A percentile compares a stretch with the other conserved stretches of the same genome.
Evolutionary conservation across 2,888 invertebrate genomes (phyloP).

Genomic region (Axea sp.): DNA sequence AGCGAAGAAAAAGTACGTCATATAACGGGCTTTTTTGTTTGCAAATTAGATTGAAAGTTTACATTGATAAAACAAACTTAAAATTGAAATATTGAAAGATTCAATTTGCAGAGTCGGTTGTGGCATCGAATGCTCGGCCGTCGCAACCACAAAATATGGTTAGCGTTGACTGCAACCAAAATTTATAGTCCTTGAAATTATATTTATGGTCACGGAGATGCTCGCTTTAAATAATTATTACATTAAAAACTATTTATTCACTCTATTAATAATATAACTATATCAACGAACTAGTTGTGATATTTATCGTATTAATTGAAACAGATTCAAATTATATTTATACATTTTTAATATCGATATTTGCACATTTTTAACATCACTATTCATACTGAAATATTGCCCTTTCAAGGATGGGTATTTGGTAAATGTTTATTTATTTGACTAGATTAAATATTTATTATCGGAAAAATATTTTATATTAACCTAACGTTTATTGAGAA

Average conservation of each 20-base stretch:
- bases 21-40: conserved; percentile 10
- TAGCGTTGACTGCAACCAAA: conserved; percentile 21
- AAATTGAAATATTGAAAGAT: conserved; percentile 52
- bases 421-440: too few relatives aligned
- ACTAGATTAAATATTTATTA: too few relatives aligned
- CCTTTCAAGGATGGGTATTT: too few relatives aligned
- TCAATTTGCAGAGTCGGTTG: conserved; percentile 37
- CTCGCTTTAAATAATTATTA: conserved; percentile 22
- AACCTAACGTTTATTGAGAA: too few relatives aligned
- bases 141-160: conserved; percentile 40
- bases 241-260: not conserved
- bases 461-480: too few relatives aligned
- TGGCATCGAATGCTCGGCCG: conserved; percentile 23
- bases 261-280: not conserved
- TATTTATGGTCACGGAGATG: conserved; percentile 30
- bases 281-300: too few relatives aligned
- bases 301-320: too few relatives aligned
- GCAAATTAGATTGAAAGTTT: conserved; percentile 52
- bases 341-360: too few relatives aligned
- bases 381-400: too few relatives aligned
- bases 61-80: conserved; percentile 50
- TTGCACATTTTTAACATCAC: too few relatives aligned
- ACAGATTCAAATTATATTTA: too few relatives aligned
- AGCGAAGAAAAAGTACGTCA: conserved; percentile 7
- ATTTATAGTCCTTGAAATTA: conserved; percentile 36